phyloP scores from a whole-genome alignment of 2,113 vertebrate species.

The Cephalopholis sonnerati region DNA sequence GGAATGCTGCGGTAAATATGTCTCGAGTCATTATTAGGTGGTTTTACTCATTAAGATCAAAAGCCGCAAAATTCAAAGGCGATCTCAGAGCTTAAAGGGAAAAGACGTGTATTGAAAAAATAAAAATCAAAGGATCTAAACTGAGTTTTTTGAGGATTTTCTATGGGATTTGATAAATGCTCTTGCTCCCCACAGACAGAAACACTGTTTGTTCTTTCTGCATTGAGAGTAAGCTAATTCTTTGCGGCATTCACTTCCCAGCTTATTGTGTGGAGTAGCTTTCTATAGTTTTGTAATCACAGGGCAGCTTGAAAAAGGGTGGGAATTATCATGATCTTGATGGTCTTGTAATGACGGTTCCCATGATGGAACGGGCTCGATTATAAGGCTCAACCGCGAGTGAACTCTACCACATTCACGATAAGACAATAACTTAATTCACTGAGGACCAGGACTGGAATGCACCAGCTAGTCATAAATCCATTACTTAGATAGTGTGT shows the following conservation, averaged over 20 bases:
- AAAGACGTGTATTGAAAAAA: conserved; percentile 46
- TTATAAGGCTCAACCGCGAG: conserved; percentile 46
- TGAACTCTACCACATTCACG: conserved; percentile 39
- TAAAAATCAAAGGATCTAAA: conserved; percentile 58
- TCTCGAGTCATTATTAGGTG: conserved; percentile 80
- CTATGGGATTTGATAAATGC: conserved; percentile 62
- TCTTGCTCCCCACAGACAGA: conserved; percentile 58
- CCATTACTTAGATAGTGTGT: not conserved
- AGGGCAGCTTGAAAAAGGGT: conserved; percentile 35
- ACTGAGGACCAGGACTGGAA: conserved; percentile 2
- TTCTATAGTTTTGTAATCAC: conserved; percentile 61
- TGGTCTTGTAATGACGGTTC: conserved; percentile 36
- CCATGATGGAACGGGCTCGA: conserved; percentile 32
- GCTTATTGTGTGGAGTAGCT: conserved; percentile 38
- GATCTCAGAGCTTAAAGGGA: conserved; percentile 55
- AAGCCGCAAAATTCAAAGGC: conserved; percentile 75
- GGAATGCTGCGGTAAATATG: conserved; percentile 75
- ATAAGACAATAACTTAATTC: conserved; percentile 51
- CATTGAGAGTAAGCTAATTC: conserved; percentile 36
- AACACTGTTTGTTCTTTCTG: conserved; percentile 47
- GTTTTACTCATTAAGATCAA: conserved; percentile 84
- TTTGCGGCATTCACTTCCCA: conserved; percentile 45
- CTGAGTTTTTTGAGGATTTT: conserved; percentile 60
- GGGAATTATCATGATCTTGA: conserved; percentile 42
- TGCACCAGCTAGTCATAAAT: not conserved